Conservation (phyloP, 2,113 vertebrate species). For the Eulemur rufifrons region DNA sequence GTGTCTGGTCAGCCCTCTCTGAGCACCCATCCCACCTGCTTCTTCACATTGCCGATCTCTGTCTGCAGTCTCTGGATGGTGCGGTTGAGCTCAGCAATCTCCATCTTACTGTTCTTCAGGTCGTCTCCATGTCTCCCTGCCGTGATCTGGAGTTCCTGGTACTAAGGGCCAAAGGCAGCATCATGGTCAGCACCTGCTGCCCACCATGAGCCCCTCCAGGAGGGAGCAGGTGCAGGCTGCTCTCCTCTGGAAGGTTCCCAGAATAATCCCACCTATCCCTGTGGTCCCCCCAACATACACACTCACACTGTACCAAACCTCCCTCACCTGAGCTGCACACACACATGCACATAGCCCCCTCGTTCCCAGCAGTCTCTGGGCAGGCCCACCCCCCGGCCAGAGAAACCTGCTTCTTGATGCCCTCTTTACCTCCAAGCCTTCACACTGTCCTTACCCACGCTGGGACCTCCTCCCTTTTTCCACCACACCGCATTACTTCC, state of each 20-base stretch:
- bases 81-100: constrained; percentile 89
- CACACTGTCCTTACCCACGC: neutral
- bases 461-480: neutral
- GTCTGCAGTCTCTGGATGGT: constrained; percentile 87
- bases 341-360: neutral
- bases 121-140: constrained; percentile 87
- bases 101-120: constrained; percentile 86
- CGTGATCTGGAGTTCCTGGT: constrained; percentile 87
- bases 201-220: neutral
- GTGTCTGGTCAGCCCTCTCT: neutral
- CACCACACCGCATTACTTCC: neutral
- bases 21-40: constrained; percentile 83
- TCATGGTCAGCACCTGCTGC: neutral
- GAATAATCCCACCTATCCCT: neutral
- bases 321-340: neutral
- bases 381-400: neutral
- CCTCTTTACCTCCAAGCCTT: neutral
- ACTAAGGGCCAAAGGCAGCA: constrained; percentile 78
- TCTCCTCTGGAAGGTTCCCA: neutral
- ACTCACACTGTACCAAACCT: neutral
- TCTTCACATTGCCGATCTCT: constrained; percentile 87
- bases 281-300: neutral
- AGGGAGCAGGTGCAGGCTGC: neutral
- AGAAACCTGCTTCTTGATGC: neutral
- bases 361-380: neutral